A percentile compares a stretch with the other conserved stretches of the same genome.
These are phyloP conservation scores for Erebia aethiops DNA, from an alignment of 2,888 invertebrate genomes.

Conservation along the genomic window DNA sequence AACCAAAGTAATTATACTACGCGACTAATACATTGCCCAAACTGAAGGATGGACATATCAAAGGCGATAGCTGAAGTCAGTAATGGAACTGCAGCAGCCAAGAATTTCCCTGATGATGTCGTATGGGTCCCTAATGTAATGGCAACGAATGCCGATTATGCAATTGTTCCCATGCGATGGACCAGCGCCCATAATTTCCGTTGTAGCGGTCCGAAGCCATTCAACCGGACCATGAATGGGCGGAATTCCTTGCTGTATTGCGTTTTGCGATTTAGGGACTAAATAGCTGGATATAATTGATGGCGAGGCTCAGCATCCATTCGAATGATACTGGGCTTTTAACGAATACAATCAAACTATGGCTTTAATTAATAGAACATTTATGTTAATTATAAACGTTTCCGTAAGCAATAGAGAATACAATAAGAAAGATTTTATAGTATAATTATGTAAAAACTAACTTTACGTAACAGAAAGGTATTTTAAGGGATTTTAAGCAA, in stretches of 20 bases:
- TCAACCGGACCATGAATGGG: constrained; percentile 54
- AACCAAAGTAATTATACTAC: background rate
- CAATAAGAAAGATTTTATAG: too few species aligned
- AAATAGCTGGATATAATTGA: constrained; percentile 38
- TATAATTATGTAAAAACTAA: too few species aligned
- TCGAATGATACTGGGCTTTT: background rate
- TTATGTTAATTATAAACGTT: background rate
- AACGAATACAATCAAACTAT: background rate
- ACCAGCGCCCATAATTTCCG: constrained; percentile 49
- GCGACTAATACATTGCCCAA: constrained; percentile 31
- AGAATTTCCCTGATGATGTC: constrained; percentile 23
- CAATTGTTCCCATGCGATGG: constrained; percentile 47
- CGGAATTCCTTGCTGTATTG: constrained; percentile 56
- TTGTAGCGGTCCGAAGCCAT: constrained; percentile 49
- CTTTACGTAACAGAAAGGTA: too few species aligned
- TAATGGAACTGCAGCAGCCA: constrained; percentile 26
- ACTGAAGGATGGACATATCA: background rate
- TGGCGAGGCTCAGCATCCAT: constrained; percentile 10
- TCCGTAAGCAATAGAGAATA: too few species aligned
- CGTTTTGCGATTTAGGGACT: constrained; percentile 54
- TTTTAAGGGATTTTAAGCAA: too few species aligned
- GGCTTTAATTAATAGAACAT: background rate
- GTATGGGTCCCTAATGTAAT: constrained; percentile 10
- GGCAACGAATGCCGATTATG: constrained; percentile 42
- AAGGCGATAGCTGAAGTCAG: constrained; percentile 18